phyloP scores from a whole-genome alignment of 2,797 vertebrate genomes.

The Neopelma chrysocephalum region DNA sequence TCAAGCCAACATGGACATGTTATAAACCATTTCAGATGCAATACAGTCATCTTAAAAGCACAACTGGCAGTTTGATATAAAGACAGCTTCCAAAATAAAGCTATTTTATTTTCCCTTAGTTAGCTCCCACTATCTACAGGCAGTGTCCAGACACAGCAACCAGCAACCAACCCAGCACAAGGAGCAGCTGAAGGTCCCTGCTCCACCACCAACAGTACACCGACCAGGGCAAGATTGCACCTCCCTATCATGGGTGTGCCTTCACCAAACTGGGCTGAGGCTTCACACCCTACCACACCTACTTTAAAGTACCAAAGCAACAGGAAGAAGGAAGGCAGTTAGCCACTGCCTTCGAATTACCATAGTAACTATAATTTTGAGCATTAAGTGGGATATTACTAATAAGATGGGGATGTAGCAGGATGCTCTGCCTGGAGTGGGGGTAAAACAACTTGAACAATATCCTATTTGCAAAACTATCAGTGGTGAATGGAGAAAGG shows the following conservation, averaged over 20 bases:
- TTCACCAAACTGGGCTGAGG: accelerated
- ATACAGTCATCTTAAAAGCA: not conserved
- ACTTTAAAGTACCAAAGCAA: not conserved
- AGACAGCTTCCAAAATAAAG: no score
- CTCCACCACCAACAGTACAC: accelerated
- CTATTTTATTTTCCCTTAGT: no score
- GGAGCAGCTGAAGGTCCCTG: not conserved
- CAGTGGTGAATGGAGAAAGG: no score
- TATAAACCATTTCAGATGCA: not conserved
- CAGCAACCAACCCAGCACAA: not conserved
- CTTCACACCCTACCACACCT: not conserved
- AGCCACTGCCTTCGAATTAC: not conserved
- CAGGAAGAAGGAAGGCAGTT: not conserved
- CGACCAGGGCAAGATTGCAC: not conserved
- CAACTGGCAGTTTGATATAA: not conserved
- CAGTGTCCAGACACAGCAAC: not conserved
- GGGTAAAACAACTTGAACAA: not conserved
- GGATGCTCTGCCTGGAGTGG: not conserved
- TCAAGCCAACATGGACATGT: not conserved
- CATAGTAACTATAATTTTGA: not conserved
- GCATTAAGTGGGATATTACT: not conserved
- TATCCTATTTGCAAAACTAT: no score
- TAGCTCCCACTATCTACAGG: no score
- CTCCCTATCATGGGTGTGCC: not conserved
- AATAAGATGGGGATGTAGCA: not conserved